A percentile compares a stretch with the other conserved stretches of the same genome.
Conservation (phyloP, 2,888 invertebrate genomes). For the Ctena decussata region DNA sequence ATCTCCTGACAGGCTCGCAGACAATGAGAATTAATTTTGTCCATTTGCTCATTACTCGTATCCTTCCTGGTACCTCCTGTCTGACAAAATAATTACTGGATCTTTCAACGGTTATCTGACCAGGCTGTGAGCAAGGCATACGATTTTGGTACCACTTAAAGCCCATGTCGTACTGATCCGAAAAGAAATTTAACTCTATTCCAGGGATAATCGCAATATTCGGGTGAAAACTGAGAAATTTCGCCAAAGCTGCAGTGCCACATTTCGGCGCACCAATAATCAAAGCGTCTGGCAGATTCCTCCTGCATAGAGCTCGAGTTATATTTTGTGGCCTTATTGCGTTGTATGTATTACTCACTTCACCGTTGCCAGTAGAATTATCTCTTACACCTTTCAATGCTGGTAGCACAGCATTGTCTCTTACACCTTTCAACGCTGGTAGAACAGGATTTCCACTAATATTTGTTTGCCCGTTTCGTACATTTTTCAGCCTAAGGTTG, state of each 20-base stretch:
- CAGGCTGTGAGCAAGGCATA: not conserved
- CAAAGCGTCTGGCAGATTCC: not conserved
- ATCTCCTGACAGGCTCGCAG: not conserved
- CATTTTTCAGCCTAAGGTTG: too few relatives aligned
- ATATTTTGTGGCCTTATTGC: too few relatives aligned
- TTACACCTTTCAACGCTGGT: too few relatives aligned
- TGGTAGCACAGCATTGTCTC: too few relatives aligned
- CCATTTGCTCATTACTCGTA: not conserved
- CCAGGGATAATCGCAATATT: not conserved
- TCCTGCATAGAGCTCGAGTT: too few relatives aligned
- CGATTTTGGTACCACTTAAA: not conserved
- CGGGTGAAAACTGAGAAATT: not conserved
- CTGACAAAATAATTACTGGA: not conserved
- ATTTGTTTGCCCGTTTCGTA: too few relatives aligned
- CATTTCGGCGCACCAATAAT: not conserved
- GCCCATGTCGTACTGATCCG: not conserved
- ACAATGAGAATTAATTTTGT: not conserved
- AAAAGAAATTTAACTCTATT: not conserved
- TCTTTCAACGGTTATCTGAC: not conserved
- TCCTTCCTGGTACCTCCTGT: not conserved
- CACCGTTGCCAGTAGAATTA: too few relatives aligned
- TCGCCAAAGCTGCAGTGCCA: not conserved
- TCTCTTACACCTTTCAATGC: too few relatives aligned
- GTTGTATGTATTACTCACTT: too few relatives aligned
- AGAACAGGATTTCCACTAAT: too few relatives aligned